Percentiles rank a stretch among this genome's conserved stretches.
These are phyloP conservation scores for Gnathonemus echidnorhynchus DNA, from an alignment of 2,113 vertebrate genomes.

Conservation along the genomic window DNA sequence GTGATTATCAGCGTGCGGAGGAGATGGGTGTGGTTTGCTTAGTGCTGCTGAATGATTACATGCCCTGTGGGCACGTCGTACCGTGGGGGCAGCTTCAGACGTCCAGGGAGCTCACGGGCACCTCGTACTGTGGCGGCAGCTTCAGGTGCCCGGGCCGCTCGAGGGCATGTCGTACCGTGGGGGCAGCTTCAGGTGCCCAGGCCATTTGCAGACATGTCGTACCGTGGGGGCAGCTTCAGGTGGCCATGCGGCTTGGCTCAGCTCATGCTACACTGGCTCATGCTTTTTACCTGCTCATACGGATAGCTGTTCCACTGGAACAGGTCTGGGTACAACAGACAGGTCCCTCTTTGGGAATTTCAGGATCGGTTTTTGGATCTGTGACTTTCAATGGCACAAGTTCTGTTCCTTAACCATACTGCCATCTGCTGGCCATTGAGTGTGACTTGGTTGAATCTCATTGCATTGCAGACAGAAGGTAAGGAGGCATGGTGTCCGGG, in stretches of 20 bases:
- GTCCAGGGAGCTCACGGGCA: too few relatives aligned
- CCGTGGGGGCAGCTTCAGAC: neutral
- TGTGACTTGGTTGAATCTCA: neutral
- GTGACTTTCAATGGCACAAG: neutral
- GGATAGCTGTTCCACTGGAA: neutral
- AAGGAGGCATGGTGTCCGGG: neutral
- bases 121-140: fast-evolving
- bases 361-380: neutral
- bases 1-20: neutral
- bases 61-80: neutral
- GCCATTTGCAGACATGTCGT: too few relatives aligned
- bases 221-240: too few relatives aligned
- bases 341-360: neutral
- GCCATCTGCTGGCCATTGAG: neutral
- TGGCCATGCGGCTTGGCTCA: neutral
- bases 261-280: neutral
- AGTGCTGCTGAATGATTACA: neutral
- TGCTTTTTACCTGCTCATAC: neutral
- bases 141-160: too few relatives aligned
- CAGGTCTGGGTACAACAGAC: neutral
- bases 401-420: neutral
- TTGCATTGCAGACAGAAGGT: neutral
- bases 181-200: neutral
- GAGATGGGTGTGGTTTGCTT: neutral
- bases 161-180: too few relatives aligned